phyloP scores from a whole-genome alignment of 1,140 invertebrate genomes.

The Delia radicum region DNA sequence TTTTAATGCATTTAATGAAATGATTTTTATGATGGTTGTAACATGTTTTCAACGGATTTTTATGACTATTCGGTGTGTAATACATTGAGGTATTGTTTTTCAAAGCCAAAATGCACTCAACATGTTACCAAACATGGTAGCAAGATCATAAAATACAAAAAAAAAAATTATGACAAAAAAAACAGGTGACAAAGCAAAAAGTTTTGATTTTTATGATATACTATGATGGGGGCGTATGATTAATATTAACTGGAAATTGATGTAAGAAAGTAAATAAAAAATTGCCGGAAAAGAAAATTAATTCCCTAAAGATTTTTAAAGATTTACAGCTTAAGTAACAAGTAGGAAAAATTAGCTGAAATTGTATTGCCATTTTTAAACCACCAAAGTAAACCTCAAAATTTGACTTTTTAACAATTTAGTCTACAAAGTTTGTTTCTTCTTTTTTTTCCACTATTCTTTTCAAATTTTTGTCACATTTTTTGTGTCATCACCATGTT shows the following conservation, averaged over 20 bases:
- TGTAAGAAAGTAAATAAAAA: no score
- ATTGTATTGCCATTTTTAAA: no score
- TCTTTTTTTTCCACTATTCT: background rate
- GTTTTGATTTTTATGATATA: background rate
- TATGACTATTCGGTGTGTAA: background rate
- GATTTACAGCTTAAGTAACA: no score
- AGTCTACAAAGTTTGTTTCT: background rate
- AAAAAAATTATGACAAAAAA: background rate
- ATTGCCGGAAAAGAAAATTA: no score
- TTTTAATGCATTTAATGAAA: slow-evolving; percentile 16
- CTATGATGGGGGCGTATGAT: background rate
- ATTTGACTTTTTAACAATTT: background rate
- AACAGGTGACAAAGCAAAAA: slow-evolving; percentile 21
- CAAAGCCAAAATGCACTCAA: slow-evolving; percentile 6
- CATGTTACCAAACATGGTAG: background rate
- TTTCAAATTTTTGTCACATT: no score
- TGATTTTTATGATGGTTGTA: slow-evolving; percentile 10
- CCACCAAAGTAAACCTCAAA: background rate
- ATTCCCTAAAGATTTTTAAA: no score
- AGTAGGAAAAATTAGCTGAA: background rate
- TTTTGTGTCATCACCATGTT: background rate
- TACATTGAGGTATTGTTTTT: background rate
- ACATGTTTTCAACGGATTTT: slow-evolving; percentile 13
- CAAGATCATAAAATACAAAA: slow-evolving; percentile 7
- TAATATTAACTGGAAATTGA: background rate